Evolutionary conservation across 2,888 invertebrate genomes (phyloP).

Genomic region (Ochropleura plecta): DNA sequence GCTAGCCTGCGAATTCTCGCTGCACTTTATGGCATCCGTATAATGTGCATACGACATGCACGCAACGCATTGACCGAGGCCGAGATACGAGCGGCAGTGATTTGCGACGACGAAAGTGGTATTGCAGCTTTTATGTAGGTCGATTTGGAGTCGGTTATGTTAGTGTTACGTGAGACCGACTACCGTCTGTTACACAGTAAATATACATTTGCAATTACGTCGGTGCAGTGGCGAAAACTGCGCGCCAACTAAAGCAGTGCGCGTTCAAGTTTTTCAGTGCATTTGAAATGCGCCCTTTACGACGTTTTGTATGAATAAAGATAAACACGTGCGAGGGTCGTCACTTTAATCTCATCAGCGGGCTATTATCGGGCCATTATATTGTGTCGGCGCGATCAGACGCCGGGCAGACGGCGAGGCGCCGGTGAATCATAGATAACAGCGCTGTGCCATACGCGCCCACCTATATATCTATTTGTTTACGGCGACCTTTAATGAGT

Average conservation of each 20-base stretch:
- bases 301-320: constrained; percentile 68
- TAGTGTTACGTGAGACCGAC: constrained; percentile 83
- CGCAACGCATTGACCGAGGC: constrained; percentile 90
- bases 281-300: constrained; percentile 49
- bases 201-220: constrained; percentile 68
- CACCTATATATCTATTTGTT: constrained; percentile 87
- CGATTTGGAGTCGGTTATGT: constrained; percentile 86
- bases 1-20: constrained; percentile 87
- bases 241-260: constrained; percentile 14
- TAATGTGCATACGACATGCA: constrained; percentile 89
- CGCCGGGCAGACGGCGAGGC: constrained; percentile 87
- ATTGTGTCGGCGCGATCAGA: constrained; percentile 86
- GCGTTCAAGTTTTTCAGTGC: constrained; percentile 42
- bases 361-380: constrained; percentile 86
- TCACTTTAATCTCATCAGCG: constrained; percentile 84
- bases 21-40: constrained; percentile 89
- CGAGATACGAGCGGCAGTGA: constrained; percentile 88
- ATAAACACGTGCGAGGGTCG: constrained; percentile 77
- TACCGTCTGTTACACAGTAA: constrained; percentile 64
- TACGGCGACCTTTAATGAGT: constrained; percentile 87
- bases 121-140: constrained; percentile 89
- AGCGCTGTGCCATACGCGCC: constrained; percentile 82
- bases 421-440: constrained; percentile 89
- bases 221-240: constrained; percentile 44
- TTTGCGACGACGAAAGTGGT: constrained; percentile 90